Percentiles rank a stretch among this genome's conserved stretches.
Evolutionary conservation across 2,888 invertebrate genomes (phyloP).

Genomic region (Aethes cnicana): DNA sequence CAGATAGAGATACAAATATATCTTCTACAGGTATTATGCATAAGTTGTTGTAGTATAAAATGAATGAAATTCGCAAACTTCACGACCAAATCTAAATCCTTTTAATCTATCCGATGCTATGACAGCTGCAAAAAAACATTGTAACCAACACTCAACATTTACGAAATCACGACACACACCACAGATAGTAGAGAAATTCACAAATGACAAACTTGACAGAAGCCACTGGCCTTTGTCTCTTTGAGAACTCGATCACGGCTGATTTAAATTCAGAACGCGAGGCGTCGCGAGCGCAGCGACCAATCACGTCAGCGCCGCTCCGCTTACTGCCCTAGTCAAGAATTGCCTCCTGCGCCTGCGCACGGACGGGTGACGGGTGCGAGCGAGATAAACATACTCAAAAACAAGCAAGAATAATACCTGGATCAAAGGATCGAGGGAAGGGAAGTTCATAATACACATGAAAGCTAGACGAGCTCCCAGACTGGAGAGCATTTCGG

Average conservation of each 20-base stretch:
- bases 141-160: slow-evolving; percentile 39
- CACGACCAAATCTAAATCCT: slow-evolving; percentile 48
- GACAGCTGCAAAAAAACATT: slow-evolving; percentile 57
- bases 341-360: slow-evolving; percentile 77
- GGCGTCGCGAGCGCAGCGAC: slow-evolving; percentile 52
- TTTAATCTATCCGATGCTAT: slow-evolving; percentile 47
- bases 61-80: slow-evolving; percentile 36
- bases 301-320: slow-evolving; percentile 71
- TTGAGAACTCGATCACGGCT: slow-evolving; percentile 61
- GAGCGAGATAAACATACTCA: slow-evolving; percentile 49
- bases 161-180: slow-evolving; percentile 32
- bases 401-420: slow-evolving; percentile 57
- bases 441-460: slow-evolving; percentile 38
- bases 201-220: slow-evolving; percentile 51
- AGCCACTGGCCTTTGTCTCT: slow-evolving; percentile 56
- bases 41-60: slow-evolving; percentile 41
- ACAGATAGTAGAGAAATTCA: slow-evolving; percentile 31
- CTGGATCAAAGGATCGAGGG: slow-evolving; percentile 70
- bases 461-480: slow-evolving; percentile 56
- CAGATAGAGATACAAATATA: background rate
- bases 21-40: background rate
- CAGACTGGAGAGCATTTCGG: slow-evolving; percentile 36
- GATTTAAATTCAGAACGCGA: slow-evolving; percentile 64
- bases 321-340: slow-evolving; percentile 71
- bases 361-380: slow-evolving; percentile 58